Conservation (phyloP, 2,113 vertebrate species). For the Henicopernis longicauda region DNA sequence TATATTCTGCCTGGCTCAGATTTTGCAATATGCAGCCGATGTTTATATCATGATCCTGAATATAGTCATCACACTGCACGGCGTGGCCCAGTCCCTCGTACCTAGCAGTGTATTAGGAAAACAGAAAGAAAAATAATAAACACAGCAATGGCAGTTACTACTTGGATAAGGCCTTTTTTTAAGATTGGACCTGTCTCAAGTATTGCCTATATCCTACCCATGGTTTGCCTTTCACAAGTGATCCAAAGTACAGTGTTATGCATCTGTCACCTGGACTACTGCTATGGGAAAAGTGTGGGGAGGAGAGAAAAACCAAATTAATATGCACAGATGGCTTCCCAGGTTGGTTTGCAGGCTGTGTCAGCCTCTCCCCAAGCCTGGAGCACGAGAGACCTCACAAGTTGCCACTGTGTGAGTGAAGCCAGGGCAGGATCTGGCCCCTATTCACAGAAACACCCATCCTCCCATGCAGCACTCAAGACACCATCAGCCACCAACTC, state of each 20-base stretch:
- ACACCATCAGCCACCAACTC: background rate
- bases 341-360: background rate
- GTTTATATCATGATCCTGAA: slow-evolving; percentile 19
- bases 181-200: background rate
- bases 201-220: background rate
- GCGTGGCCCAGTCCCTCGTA: slow-evolving; percentile 68
- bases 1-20: slow-evolving; percentile 74
- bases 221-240: background rate
- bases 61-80: slow-evolving; percentile 73
- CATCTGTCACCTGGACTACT: background rate
- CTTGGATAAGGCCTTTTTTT: background rate
- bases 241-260: background rate
- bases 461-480: background rate
- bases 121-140: background rate
- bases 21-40: slow-evolving; percentile 74
- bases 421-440: background rate
- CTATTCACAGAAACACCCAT: too few relatives aligned
- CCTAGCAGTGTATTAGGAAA: slow-evolving; percentile 59
- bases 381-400: background rate
- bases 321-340: background rate
- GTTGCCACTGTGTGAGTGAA: background rate
- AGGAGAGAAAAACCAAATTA: background rate
- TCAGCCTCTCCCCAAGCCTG: background rate
- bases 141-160: background rate
- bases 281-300: background rate